These are phyloP conservation scores for Cottus gobio DNA, from an alignment of 2,113 vertebrate genomes.

Conservation along the genomic window DNA sequence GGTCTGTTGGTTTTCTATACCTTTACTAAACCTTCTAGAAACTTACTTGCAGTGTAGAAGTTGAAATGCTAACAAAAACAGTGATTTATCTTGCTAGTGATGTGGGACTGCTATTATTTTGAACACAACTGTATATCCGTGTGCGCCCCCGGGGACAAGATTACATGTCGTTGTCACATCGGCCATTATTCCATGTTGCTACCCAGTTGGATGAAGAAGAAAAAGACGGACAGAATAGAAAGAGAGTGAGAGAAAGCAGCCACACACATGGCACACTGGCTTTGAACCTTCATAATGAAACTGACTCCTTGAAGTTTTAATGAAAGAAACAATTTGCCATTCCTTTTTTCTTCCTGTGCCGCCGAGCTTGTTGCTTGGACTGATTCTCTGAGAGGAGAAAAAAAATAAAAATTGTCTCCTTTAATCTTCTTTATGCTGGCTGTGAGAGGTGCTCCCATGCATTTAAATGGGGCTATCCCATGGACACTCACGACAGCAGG, in stretches of 20 bases:
- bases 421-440: constrained; percentile 81
- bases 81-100: too few relatives aligned
- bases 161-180: constrained; percentile 45
- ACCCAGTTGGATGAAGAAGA: constrained; percentile 9
- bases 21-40: too few relatives aligned
- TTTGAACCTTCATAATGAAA: constrained; percentile 81
- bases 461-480: constrained; percentile 82
- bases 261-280: constrained; percentile 64
- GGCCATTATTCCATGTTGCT: constrained; percentile 50
- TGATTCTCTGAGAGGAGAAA: constrained; percentile 32
- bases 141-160: constrained; percentile 37
- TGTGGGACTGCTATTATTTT: too few relatives aligned
- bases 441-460: constrained; percentile 73
- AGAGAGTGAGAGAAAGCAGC: constrained; percentile 27
- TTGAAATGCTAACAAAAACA: too few relatives aligned
- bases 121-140: too few relatives aligned
- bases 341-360: constrained; percentile 68
- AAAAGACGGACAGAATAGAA: neutral
- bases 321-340: constrained; percentile 83
- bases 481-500: constrained; percentile 53
- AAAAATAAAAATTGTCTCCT: constrained; percentile 58
- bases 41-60: too few relatives aligned
- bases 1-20: too few relatives aligned
- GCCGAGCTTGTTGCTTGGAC: constrained; percentile 54
- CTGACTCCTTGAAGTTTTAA: constrained; percentile 83